phyloP scores from a whole-genome alignment of 2,113 vertebrate species.

The Pantherophis guttatus region DNA sequence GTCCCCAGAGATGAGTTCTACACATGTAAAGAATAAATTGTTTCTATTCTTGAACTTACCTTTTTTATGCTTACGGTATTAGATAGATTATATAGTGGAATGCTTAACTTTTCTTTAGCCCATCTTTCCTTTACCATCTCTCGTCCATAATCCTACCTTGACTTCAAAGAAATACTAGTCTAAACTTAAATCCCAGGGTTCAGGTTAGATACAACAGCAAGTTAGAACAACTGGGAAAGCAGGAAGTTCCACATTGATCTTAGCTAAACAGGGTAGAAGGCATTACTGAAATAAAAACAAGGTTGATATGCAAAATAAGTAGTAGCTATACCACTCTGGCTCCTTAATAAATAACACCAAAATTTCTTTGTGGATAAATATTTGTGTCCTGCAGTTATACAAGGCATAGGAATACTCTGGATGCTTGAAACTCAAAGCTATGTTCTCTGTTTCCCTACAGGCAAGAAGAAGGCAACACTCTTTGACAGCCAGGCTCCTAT shows the following conservation, averaged over 20 bases:
- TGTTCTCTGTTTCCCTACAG: slow-evolving; percentile 65
- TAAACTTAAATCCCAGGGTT: neutral
- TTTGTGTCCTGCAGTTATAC: neutral
- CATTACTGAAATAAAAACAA: neutral
- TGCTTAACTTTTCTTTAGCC: neutral
- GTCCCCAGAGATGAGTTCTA: neutral
- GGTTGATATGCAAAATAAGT: too few relatives aligned
- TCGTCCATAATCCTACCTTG: neutral
- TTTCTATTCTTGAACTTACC: neutral
- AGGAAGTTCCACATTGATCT: neutral
- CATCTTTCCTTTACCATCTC: neutral
- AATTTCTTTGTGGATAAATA: neutral
- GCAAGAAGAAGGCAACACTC: slow-evolving; percentile 98
- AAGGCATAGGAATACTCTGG: neutral
- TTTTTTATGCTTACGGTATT: neutral
- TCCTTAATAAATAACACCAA: neutral
- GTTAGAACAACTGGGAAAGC: neutral
- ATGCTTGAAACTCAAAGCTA: slow-evolving; percentile 20
- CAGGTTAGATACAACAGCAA: neutral
- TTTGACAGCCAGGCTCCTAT: slow-evolving; percentile 97
- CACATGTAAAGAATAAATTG: neutral
- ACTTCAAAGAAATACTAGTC: neutral
- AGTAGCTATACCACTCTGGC: neutral
- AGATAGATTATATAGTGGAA: neutral
- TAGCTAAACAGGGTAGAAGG: neutral